Evolutionary conservation across 2,888 invertebrate species (phyloP), one percentile per base, ranked within the genome.

Genomic region (Beris chalybata): DNA sequence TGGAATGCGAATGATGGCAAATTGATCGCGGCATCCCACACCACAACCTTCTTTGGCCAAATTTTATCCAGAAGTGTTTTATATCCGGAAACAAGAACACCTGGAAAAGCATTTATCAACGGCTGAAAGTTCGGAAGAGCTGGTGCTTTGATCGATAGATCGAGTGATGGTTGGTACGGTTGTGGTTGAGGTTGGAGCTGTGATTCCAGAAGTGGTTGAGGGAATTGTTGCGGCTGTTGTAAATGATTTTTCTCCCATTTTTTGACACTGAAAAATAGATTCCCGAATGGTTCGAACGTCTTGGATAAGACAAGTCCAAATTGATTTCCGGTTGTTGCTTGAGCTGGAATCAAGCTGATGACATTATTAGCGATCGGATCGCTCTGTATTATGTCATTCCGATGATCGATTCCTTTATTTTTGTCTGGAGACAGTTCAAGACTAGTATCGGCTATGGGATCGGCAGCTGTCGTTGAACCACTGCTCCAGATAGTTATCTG

Each of bases 41-140:
- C 59, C 9, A 59, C 4, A 4, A 59, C 4, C n/a, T 48, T 59
- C 13, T 47, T 59, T 12, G 59, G 12, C 48, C 48, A 59, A 31
- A 59, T 47, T 15, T 59, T 59, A 47, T 59, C 48, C 32, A 59
- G 13, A 59, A 59, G 22, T 59, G 59, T 48, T 59, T 59, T 59
- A 48, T 59, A 59, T 6, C 48, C 48, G 32, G 47, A 31, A 13
- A 48, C 31, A 15, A 59, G 31, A 29, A 48, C 48, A 29, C 15
- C 31, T 31, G 59, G 59, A 11, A 59, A 47, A 32, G 47, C 32
- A 31, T 59, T 47, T 12, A 59, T 59, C 48, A 47, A 32, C 48
- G 59, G 50, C 43, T 52, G 43, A 38, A 63, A 29, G 29, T 63
- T 43, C 4, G 63, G 63, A 15, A 52, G 38, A 12, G 38, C 50